These are phyloP conservation scores for Otus sunia DNA, from an alignment of 2,113 vertebrate species.

Conservation along the genomic window DNA sequence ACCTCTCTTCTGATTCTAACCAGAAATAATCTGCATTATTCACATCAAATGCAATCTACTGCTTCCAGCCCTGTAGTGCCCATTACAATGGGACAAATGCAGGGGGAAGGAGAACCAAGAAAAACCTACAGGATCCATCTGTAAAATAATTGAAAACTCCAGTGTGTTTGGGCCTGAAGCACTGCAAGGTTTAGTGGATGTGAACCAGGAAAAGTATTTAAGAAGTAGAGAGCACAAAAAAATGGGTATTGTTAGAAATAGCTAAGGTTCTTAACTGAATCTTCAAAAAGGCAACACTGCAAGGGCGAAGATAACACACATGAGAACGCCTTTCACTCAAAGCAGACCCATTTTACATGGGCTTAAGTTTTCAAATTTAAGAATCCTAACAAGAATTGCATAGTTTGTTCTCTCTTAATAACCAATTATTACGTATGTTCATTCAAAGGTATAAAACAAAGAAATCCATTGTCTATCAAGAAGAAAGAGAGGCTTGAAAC, in stretches of 20 bases:
- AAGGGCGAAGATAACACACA: not conserved
- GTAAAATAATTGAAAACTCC: not conserved
- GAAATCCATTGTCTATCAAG: not conserved
- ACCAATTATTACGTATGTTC: not conserved
- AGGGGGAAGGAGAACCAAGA: not conserved
- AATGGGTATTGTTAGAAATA: not conserved
- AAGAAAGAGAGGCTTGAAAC: not conserved
- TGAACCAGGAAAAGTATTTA: not conserved
- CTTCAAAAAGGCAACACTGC: not conserved
- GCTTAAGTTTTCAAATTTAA: not conserved
- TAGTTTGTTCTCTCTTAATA: not conserved
- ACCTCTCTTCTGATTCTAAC: not conserved
- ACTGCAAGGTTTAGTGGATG: not conserved
- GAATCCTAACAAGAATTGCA: not conserved
- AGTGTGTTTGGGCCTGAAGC: not conserved
- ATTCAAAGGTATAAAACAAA: not conserved
- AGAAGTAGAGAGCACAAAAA: not conserved
- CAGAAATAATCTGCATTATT: accelerated
- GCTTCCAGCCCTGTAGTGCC: not conserved
- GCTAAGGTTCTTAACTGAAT: not conserved
- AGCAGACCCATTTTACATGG: not conserved
- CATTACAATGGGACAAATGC: not conserved
- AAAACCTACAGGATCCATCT: not conserved
- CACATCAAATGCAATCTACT: not conserved
- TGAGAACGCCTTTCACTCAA: not conserved